phyloP scores from a whole-genome alignment of 2,888 invertebrate genomes.

The Rotaria socialis region DNA sequence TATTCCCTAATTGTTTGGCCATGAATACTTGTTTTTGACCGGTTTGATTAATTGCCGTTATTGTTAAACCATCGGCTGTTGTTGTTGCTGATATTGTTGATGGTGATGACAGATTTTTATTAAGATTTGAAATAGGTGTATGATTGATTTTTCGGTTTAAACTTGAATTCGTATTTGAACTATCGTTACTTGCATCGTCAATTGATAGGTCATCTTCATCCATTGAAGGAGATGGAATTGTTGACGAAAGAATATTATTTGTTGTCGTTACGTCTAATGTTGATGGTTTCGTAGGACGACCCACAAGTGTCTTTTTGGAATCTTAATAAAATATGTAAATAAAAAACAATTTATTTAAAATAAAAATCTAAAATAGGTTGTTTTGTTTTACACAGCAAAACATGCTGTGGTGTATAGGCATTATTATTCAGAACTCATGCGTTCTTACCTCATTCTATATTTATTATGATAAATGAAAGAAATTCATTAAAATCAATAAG shows the following conservation, averaged over 20 bases:
- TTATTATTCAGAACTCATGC: background rate
- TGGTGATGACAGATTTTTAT: constrained; percentile 9
- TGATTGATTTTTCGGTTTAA: background rate
- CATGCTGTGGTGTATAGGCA: background rate
- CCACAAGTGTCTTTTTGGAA: background rate
- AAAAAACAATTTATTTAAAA: background rate
- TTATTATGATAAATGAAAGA: too few species aligned
- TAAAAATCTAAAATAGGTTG: background rate
- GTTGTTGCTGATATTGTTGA: constrained; percentile 14
- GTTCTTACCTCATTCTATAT: background rate
- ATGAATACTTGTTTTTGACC: constrained; percentile 27
- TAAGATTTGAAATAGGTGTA: background rate
- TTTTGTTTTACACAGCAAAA: background rate
- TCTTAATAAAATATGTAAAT: background rate
- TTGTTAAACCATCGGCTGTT: constrained; percentile 18
- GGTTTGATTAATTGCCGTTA: constrained; percentile 24
- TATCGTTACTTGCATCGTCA: background rate
- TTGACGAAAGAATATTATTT: background rate
- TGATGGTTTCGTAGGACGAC: background rate
- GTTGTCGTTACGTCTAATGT: constrained; percentile 4
- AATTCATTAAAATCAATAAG: too few species aligned
- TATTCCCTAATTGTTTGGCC: constrained; percentile 35
- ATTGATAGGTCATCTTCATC: background rate
- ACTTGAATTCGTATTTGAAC: background rate
- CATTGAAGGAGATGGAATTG: background rate